These are phyloP conservation scores for Amazona vittata DNA, from an alignment of 2,113 vertebrate genomes.

Conservation along the genomic window DNA sequence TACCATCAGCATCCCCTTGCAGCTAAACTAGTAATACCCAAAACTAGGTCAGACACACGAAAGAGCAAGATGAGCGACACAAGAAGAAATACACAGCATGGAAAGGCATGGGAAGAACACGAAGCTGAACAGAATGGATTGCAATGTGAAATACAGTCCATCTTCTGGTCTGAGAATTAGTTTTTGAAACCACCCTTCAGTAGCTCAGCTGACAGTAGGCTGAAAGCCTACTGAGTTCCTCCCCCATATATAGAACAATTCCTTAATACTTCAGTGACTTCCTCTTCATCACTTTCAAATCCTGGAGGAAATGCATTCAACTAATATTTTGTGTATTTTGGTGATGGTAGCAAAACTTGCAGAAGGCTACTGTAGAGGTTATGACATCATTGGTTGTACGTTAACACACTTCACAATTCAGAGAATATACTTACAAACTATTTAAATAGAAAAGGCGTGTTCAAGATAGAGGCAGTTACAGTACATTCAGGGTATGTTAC, in stretches of 20 bases:
- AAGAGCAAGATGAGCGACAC: slow-evolving; percentile 8
- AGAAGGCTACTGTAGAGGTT: slow-evolving; percentile 57
- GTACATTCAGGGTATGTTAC: slow-evolving; percentile 63
- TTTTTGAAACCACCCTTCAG: background rate
- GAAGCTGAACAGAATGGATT: slow-evolving; percentile 53
- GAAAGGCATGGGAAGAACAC: slow-evolving; percentile 20
- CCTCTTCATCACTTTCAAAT: background rate
- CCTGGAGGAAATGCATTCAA: slow-evolving; percentile 26
- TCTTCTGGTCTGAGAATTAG: slow-evolving; percentile 43
- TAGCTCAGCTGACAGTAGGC: background rate
- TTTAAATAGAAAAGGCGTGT: slow-evolving; percentile 60
- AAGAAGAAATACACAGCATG: slow-evolving; percentile 5
- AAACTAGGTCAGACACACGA: slow-evolving; percentile 28
- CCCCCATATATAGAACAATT: background rate
- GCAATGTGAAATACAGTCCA: slow-evolving; percentile 9
- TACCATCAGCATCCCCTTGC: background rate
- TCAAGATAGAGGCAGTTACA: slow-evolving; percentile 71
- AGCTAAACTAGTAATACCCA: slow-evolving; percentile 47
- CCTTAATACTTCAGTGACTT: background rate
- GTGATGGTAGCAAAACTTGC: slow-evolving; percentile 40
- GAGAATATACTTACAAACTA: slow-evolving; percentile 29
- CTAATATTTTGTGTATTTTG: slow-evolving; percentile 20
- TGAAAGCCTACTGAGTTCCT: slow-evolving; percentile 47
- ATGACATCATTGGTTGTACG: slow-evolving; percentile 34
- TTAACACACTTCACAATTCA: slow-evolving; percentile 44